Percentiles rank a stretch among this genome's conserved stretches.
Evolutionary conservation across 2,888 invertebrate species (phyloP).

Genomic region (Eledone cirrhosa): DNA sequence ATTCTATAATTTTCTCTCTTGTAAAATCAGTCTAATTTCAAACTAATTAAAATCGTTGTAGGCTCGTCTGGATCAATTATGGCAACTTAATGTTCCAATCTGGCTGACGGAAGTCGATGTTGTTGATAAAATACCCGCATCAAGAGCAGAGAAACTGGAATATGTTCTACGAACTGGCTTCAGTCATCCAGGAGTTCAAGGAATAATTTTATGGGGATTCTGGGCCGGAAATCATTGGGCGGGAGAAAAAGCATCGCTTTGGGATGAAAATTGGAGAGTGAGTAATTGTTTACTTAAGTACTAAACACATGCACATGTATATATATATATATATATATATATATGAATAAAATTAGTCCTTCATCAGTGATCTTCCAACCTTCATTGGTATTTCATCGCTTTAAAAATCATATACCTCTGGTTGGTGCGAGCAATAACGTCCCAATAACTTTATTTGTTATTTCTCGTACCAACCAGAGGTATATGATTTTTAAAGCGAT

Average conservation of each 20-base stretch:
- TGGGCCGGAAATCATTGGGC: neutral
- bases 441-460: no score
- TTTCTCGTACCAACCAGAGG: no score
- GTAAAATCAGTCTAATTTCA: no score
- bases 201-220: constrained; percentile 5
- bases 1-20: no score
- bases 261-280: neutral
- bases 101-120: constrained; percentile 22
- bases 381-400: no score
- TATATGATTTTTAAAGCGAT: no score
- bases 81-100: neutral
- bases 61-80: neutral
- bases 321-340: no score
- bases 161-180: neutral
- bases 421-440: no score
- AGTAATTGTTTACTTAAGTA: neutral
- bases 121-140: neutral
- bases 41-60: neutral
- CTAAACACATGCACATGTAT: no score
- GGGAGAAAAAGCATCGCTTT: neutral
- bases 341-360: no score
- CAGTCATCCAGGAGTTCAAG: neutral
- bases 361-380: no score
- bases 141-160: constrained; percentile 21
- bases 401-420: no score